Conservation (phyloP, 1,140 invertebrate genomes). For the Pogonomyrmex barbatus region DNA sequence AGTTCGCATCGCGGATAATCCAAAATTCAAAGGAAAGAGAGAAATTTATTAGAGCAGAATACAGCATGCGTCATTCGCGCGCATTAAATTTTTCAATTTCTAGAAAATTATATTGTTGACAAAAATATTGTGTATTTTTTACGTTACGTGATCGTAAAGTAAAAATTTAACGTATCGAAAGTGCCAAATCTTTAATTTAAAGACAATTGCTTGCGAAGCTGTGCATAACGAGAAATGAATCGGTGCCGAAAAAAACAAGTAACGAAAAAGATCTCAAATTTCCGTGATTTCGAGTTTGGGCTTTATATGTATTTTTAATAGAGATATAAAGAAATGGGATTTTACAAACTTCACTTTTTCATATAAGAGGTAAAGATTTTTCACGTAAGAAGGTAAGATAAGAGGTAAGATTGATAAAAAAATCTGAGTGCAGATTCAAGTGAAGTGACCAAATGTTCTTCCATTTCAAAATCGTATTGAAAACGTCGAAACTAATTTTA, state of each 20-base stretch:
- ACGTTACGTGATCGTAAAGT: not conserved
- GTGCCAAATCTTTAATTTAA: not conserved
- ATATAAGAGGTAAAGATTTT: not conserved
- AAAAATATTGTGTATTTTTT: not conserved
- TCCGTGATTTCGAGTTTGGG: constrained; percentile 5
- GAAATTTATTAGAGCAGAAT: constrained; percentile 40
- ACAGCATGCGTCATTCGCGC: not conserved
- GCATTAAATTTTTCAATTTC: constrained; percentile 49
- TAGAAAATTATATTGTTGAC: not conserved
- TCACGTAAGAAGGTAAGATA: not conserved
- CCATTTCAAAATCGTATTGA: constrained; percentile 31
- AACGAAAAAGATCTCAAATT: not conserved
- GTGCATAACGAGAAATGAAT: not conserved
- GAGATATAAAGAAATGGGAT: not conserved
- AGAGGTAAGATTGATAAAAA: constrained; percentile 20
- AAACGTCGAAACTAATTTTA: constrained; percentile 31
- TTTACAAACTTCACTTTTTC: not conserved
- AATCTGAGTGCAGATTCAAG: not conserved
- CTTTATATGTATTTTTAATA: not conserved
- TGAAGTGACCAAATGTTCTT: not conserved
- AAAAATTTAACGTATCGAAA: not conserved
- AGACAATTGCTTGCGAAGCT: not conserved
- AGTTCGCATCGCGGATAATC: constrained; percentile 43
- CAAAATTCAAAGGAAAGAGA: constrained; percentile 57
- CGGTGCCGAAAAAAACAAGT: not conserved